These are phyloP conservation scores for Perccottus glenii DNA, from an alignment of 2,113 vertebrate species.

Conservation along the genomic window DNA sequence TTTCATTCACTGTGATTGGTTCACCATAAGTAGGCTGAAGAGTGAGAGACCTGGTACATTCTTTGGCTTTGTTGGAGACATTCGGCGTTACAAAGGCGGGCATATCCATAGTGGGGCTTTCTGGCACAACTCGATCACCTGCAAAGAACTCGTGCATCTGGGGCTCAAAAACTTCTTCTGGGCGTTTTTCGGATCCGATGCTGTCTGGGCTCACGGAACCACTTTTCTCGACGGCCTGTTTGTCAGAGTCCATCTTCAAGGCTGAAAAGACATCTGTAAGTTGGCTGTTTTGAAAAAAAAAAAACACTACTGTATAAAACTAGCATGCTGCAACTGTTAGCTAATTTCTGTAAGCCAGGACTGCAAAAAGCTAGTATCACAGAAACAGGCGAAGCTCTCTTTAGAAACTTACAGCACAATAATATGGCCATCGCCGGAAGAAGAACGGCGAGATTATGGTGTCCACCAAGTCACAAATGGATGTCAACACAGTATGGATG, in stretches of 20 bases:
- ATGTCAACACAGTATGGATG: slow-evolving; percentile 69
- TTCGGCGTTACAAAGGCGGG: slow-evolving; percentile 68
- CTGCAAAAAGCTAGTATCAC: slow-evolving; percentile 64
- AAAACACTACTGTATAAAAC: slow-evolving; percentile 31
- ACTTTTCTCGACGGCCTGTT: slow-evolving; percentile 78
- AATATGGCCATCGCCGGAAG: slow-evolving; percentile 69
- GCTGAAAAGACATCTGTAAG: slow-evolving; percentile 98
- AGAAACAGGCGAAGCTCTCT: slow-evolving; percentile 78
- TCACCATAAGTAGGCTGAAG: slow-evolving; percentile 69
- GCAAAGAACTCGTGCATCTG: slow-evolving; percentile 71
- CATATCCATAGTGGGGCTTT: slow-evolving; percentile 74
- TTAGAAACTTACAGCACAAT: slow-evolving; percentile 74
- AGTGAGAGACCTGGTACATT: slow-evolving; percentile 55
- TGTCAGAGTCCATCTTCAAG: slow-evolving; percentile 94
- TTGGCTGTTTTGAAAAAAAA: slow-evolving; percentile 80
- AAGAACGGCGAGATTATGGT: slow-evolving; percentile 63
- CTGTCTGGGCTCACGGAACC: slow-evolving; percentile 78
- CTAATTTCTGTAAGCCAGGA: slow-evolving; percentile 44
- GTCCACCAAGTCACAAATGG: slow-evolving; percentile 76
- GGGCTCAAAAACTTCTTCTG: slow-evolving; percentile 71
- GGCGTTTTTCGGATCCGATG: slow-evolving; percentile 74
- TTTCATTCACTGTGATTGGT: slow-evolving; percentile 75
- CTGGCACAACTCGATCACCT: slow-evolving; percentile 71
- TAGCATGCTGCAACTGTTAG: slow-evolving; percentile 60
- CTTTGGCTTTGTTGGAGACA: slow-evolving; percentile 73